Evolutionary conservation across 2,888 invertebrate genomes (phyloP).

Genomic region (Clistopyga incitator): DNA sequence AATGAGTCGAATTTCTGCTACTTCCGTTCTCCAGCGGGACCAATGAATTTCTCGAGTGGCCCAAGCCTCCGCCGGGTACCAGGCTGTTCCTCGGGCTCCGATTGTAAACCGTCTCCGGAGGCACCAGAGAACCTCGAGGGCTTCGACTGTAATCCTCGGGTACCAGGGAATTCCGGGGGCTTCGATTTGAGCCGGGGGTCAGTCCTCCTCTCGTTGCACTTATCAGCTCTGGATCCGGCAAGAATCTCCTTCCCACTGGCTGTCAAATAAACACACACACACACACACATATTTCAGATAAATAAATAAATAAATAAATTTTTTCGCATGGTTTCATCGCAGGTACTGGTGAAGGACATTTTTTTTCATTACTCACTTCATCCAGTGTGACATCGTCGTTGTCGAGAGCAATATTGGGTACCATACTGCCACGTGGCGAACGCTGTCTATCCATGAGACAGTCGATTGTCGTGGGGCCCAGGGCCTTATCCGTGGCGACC

Average conservation of each 20-base stretch:
- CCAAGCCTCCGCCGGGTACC: constrained; percentile 84
- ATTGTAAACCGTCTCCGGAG: constrained; percentile 83
- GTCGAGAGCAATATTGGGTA: constrained; percentile 87
- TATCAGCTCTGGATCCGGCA: constrained; percentile 87
- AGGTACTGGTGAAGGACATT: too few relatives aligned
- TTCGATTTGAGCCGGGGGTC: constrained; percentile 85
- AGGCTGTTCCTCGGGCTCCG: constrained; percentile 87
- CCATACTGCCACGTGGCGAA: constrained; percentile 87
- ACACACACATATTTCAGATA: too few relatives aligned
- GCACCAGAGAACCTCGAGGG: constrained; percentile 87
- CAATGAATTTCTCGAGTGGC: constrained; percentile 74
- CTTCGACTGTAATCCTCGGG: constrained; percentile 86
- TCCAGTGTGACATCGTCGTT: constrained; percentile 80
- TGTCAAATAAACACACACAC: constrained; percentile 61
- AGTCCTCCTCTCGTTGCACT: constrained; percentile 87
- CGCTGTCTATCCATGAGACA: constrained; percentile 84
- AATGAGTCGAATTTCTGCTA: constrained; percentile 85
- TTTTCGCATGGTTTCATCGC: too few relatives aligned
- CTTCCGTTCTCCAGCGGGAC: constrained; percentile 78
- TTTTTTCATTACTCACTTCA: constrained; percentile 75
- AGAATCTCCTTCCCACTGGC: constrained; percentile 85
- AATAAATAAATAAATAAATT: too few relatives aligned
- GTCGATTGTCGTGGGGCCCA: constrained; percentile 83
- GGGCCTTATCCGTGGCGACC: constrained; percentile 80
- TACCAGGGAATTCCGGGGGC: constrained; percentile 88